These are phyloP conservation scores for Taphrorychus bicolor DNA, from an alignment of 2,888 invertebrate genomes.

Conservation along the genomic window DNA sequence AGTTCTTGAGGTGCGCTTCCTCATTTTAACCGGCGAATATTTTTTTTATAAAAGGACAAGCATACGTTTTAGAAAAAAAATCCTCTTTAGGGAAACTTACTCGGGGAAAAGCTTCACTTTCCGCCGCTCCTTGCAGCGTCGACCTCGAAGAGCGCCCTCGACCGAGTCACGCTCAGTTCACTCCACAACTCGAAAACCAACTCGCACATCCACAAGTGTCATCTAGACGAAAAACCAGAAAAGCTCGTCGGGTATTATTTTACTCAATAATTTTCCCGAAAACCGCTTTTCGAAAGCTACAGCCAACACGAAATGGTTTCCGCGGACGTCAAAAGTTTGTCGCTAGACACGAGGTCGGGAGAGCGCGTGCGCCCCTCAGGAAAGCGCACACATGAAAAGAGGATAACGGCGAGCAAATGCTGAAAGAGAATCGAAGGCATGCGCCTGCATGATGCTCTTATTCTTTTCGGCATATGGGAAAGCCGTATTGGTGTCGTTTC, in stretches of 20 bases:
- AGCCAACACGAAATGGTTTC: slow-evolving; percentile 38
- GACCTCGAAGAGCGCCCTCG: no score
- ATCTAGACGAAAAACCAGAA: no score
- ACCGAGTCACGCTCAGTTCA: no score
- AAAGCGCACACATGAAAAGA: slow-evolving; percentile 23
- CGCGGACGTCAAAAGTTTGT: slow-evolving; percentile 26
- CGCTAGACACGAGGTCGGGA: slow-evolving; percentile 11
- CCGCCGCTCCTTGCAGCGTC: no score
- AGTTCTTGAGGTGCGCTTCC: no score
- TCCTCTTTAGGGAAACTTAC: no score
- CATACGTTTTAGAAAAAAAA: no score
- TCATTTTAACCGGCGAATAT: no score
- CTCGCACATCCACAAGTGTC: neutral
- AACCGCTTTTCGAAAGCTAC: slow-evolving; percentile 38
- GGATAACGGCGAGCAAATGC: slow-evolving; percentile 37
- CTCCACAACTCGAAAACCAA: neutral
- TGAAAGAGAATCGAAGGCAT: slow-evolving; percentile 33
- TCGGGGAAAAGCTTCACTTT: no score
- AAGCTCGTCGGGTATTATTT: no score
- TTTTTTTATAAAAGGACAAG: no score
- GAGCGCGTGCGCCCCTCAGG: slow-evolving; percentile 38
- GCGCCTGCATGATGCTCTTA: slow-evolving; percentile 25
- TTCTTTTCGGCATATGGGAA: slow-evolving; percentile 15
- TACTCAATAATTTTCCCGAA: slow-evolving; percentile 30
- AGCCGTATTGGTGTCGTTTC: slow-evolving; percentile 12